Evolutionary conservation across 2,888 invertebrate species (phyloP), one percentile per base, ranked within the genome.

Genomic region (Sialis lutaria): DNA sequence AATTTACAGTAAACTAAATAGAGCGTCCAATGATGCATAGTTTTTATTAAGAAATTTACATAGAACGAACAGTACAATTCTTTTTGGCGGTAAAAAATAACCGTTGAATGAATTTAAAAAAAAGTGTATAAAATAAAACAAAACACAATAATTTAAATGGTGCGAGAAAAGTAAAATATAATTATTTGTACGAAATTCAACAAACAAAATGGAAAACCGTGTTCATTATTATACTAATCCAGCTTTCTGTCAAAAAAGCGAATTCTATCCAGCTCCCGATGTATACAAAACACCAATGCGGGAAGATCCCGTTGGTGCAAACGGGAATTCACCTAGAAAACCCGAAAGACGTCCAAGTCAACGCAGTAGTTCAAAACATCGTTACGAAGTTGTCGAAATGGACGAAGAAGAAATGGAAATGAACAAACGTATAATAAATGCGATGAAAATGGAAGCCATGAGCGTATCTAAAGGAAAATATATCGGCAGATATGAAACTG

Each of bases 181-280:
- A 22, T 2, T 22, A 22, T 22, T 22, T 22, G 22, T 22, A 22
- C 22, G 22, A 22, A 22, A 22, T 22, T 22, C 4, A 22, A 22
- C 22, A 22, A 4, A 22, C 22, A 22, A 22, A 22, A 22, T 22
- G 22, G 22, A 22, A 22, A 22, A 46, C 31, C 46, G 46, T 12
- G 46, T 55, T 42, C 73, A 78, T 62, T 80, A 80, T 55, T 86
- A 86, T 57, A 79, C 80, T 6, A 86, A 86, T 60, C 84, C 84
- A 46, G 84, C 84, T 0, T 86, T 86, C 59, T 83, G 82, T 59
- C 76, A 79, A 32, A 79, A 82, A 64, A 84, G 84, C 59, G 85
- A 86, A 58, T 77, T 69, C 53, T 69, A 69, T 53, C 65, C 64
- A 48, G 55, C 53, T 49, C 62, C 62, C 59, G 60, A 9, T 56